These are phyloP conservation scores for Noctua pronuba DNA, from an alignment of 2,888 invertebrate species.

Conservation along the genomic window DNA sequence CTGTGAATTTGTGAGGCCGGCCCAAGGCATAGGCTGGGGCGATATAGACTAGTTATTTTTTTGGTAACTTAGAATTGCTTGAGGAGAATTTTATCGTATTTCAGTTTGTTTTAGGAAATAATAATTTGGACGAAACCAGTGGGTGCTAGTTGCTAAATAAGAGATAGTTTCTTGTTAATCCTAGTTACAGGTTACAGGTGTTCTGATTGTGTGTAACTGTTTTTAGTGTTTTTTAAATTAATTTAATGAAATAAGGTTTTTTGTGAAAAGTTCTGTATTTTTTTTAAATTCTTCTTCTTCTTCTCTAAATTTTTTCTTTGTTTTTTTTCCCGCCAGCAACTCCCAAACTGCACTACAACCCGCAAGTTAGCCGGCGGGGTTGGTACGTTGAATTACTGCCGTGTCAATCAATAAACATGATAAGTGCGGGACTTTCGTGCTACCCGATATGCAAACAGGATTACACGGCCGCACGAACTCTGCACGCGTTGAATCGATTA, in stretches of 20 bases:
- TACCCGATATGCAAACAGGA: constrained; percentile 88
- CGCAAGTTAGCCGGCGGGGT: constrained; percentile 74
- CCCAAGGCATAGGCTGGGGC: constrained; percentile 69
- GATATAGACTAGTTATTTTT: constrained; percentile 18
- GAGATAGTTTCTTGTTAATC: neutral
- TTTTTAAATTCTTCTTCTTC: neutral
- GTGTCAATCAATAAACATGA: constrained; percentile 91
- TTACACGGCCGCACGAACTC: constrained; percentile 83
- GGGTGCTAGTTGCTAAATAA: neutral
- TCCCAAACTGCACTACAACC: constrained; percentile 47
- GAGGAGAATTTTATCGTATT: too few relatives aligned
- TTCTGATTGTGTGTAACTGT: neutral
- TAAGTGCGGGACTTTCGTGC: constrained; percentile 89
- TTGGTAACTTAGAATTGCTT: neutral
- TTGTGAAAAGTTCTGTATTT: neutral
- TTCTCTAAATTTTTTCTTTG: neutral
- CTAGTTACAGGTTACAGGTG: neutral
- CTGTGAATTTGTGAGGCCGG: constrained; percentile 80
- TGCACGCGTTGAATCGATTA: constrained; percentile 76
- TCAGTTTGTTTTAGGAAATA: neutral
- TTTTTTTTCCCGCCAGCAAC: constrained; percentile 65
- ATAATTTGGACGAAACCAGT: neutral
- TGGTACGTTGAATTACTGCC: constrained; percentile 87
- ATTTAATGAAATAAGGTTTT: neutral
- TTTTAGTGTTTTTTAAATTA: neutral